Evolutionary conservation across 2,888 invertebrate species (phyloP), one percentile per base, ranked within the genome.

Genomic region (Hyposoter didymator): DNA sequence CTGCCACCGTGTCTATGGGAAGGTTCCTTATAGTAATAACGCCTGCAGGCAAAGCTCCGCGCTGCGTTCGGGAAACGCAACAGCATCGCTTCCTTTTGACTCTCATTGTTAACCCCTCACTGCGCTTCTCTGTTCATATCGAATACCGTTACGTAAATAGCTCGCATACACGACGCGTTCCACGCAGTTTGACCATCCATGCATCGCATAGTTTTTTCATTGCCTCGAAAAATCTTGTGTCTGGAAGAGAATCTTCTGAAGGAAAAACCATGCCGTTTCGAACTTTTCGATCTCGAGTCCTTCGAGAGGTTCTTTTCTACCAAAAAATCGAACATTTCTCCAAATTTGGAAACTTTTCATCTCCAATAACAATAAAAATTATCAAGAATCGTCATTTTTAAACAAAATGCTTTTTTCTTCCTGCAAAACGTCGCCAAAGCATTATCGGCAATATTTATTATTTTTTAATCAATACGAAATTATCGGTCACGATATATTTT

Each of bases 21-120:
- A 59, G 69, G 43, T 39, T 39, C 39, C 39, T 39, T 22, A 12
- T 55, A 5, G 73, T 80, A 85, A 85, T 83, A 76, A 10, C 67
- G 80, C 80, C 76, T 69, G 75, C 73, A 73, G 70, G 80, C 85
- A 76, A 82, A 79, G 76, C 82, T 85, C 66, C 67, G 74, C 82
- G 76, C 80, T 80, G 85, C 83, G 80, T 85, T 85, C 73, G 45
- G 67, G 80, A 80, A 80, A 83, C 83, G 82, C 85, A 85, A 85
- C 85, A 85, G 83, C 79, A 39, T 83, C 78, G 78, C 64, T 81
- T 73, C 81, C 76, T 80, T 32, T 35, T 35, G 32, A 47, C 66
- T 72, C 66, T 64, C 64, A 52, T 22, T 75, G 22, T 69, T 62
- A 74, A 79, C 69, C 64, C 52, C 45, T 47, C 76, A 19, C 74